Conservation (phyloP, 2,113 vertebrate genomes). For the Hypomesus transpacificus region DNA sequence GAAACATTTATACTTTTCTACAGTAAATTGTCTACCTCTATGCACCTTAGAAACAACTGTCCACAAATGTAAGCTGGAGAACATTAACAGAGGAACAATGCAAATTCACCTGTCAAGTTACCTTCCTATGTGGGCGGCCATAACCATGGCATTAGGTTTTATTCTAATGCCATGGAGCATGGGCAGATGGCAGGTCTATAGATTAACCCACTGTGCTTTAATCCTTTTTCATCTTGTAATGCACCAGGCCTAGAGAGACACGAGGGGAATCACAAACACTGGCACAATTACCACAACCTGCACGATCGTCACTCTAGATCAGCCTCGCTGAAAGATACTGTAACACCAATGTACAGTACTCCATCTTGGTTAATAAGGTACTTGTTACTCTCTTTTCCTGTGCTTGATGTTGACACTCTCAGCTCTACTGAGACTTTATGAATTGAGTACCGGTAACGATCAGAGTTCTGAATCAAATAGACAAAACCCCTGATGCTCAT, state of each 20-base stretch:
- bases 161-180: slow-evolving; percentile 51
- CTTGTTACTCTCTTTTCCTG: too few species aligned
- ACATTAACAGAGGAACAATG: not conserved
- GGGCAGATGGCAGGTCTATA: slow-evolving; percentile 70
- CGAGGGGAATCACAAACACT: slow-evolving; percentile 21
- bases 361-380: slow-evolving; percentile 19
- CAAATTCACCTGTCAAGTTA: slow-evolving; percentile 49
- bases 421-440: too few species aligned
- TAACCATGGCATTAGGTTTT: slow-evolving; percentile 60
- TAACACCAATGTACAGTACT: slow-evolving; percentile 35
- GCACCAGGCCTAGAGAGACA: slow-evolving; percentile 57
- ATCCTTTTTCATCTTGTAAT: slow-evolving; percentile 73
- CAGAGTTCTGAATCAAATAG: not conserved
- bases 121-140: not conserved
- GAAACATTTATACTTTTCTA: too few species aligned
- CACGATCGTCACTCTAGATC: not conserved
- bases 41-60: too few species aligned
- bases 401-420: too few species aligned
- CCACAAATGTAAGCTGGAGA: not conserved
- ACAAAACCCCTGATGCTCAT: slow-evolving; percentile 47
- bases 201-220: slow-evolving; percentile 72
- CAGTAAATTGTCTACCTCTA: too few species aligned
- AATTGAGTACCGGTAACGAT: too few species aligned
- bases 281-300: not conserved
- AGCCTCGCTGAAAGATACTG: not conserved